phyloP scores from a whole-genome alignment of 1,140 invertebrate genomes.

The Drosophila lowei region DNA sequence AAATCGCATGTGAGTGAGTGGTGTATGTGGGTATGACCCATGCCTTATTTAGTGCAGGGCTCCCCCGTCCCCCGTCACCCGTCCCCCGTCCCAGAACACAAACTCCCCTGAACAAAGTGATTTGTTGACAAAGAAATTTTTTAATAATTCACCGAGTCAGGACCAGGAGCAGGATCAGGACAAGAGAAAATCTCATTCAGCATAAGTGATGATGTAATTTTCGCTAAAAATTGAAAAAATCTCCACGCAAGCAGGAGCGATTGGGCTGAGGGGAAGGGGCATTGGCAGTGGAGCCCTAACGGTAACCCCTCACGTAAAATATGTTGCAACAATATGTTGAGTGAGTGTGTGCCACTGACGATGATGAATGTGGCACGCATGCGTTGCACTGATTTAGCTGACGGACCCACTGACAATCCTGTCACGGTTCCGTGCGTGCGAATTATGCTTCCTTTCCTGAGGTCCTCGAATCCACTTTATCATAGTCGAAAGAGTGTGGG shows the following conservation, averaged over 20 bases:
- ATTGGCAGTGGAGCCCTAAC: background rate
- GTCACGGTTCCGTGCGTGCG: slow-evolving; percentile 31
- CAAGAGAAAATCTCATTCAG: slow-evolving; percentile 64
- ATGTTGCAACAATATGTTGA: slow-evolving; percentile 78
- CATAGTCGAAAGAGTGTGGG: slow-evolving; percentile 5
- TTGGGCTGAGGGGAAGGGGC: background rate
- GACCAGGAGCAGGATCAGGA: slow-evolving; percentile 8
- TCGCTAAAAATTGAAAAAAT: slow-evolving; percentile 79
- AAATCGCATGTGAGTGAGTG: slow-evolving; percentile 59
- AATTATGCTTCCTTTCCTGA: slow-evolving; percentile 26
- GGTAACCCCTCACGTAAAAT: slow-evolving; percentile 66
- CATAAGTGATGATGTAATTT: slow-evolving; percentile 81
- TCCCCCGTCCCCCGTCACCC: slow-evolving; percentile 33
- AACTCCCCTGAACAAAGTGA: slow-evolving; percentile 55
- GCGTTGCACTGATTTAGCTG: slow-evolving; percentile 73
- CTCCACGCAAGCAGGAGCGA: slow-evolving; percentile 51
- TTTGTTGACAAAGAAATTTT: slow-evolving; percentile 82
- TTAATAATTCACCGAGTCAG: slow-evolving; percentile 73
- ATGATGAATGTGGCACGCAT: slow-evolving; percentile 80
- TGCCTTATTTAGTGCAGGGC: slow-evolving; percentile 72
- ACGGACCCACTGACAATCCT: slow-evolving; percentile 52
- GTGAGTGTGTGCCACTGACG: slow-evolving; percentile 56
- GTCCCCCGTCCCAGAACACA: background rate
- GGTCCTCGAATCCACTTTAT: slow-evolving; percentile 30
- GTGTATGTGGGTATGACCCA: slow-evolving; percentile 35